Percentiles rank a stretch among this genome's conserved stretches.
Evolutionary conservation across 2,113 vertebrate species (phyloP).

Genomic region (Oreochromis tanganicae): DNA sequence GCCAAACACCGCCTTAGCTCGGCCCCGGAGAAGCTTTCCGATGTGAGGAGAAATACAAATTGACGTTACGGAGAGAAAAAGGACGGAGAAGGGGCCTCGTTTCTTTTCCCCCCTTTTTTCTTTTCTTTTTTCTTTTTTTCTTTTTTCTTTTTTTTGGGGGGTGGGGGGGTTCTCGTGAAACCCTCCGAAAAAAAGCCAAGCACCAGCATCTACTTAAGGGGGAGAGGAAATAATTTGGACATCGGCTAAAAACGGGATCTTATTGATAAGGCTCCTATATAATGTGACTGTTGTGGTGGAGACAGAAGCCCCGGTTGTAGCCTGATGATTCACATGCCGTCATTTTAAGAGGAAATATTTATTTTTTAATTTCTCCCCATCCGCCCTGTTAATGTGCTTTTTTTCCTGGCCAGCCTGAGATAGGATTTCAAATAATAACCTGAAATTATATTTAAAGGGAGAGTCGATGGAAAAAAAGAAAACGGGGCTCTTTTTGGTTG

Average conservation of each 20-base stretch:
- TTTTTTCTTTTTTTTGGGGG: background rate
- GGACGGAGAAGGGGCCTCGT: slow-evolving; percentile 61
- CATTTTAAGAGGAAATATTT: slow-evolving; percentile 69
- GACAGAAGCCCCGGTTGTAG: slow-evolving; percentile 45
- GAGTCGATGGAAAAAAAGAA: background rate
- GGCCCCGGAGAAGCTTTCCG: slow-evolving; percentile 44
- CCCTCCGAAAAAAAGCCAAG: background rate
- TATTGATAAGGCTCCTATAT: slow-evolving; percentile 33
- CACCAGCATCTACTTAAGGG: slow-evolving; percentile 45
- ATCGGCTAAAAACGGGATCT: slow-evolving; percentile 41
- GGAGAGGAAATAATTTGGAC: slow-evolving; percentile 43
- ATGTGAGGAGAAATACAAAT: slow-evolving; percentile 72
- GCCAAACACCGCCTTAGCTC: slow-evolving; percentile 29
- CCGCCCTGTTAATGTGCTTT: slow-evolving; percentile 10
- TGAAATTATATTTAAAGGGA: background rate
- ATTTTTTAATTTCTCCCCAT: slow-evolving; percentile 22
- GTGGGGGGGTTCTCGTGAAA: slow-evolving; percentile 21
- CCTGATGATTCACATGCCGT: slow-evolving; percentile 70
- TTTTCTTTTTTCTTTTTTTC: background rate
- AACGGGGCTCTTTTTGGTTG: slow-evolving; percentile 7
- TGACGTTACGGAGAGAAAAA: slow-evolving; percentile 49
- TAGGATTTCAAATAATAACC: background rate
- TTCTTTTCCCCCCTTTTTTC: background rate
- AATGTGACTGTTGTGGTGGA: slow-evolving; percentile 36
- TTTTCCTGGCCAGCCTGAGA: background rate